Percentiles rank a stretch among this genome's conserved stretches.
Evolutionary conservation across 2,888 invertebrate species (phyloP).

Genomic region (Rhimphoctona megacephalus): DNA sequence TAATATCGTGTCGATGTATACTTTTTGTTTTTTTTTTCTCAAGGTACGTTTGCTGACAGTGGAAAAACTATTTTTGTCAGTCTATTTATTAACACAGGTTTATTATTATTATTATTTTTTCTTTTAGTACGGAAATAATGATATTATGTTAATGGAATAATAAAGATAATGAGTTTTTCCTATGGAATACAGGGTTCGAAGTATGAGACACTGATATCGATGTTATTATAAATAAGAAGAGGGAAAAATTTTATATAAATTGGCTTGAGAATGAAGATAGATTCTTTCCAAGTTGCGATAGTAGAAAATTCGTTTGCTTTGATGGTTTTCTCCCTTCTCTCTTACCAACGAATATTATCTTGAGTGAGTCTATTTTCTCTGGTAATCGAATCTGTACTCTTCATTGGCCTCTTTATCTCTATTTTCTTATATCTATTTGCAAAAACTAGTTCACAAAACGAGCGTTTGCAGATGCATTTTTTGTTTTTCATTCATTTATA

Average conservation of each 20-base stretch:
- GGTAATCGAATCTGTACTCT: constrained; percentile 17
- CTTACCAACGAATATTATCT: constrained; percentile 4
- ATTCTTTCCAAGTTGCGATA: neutral
- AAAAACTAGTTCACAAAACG: constrained; percentile 24
- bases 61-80: constrained; percentile 46
- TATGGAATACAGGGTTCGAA: constrained; percentile 64
- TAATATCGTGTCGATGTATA: constrained; percentile 15
- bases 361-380: neutral
- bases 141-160: constrained; percentile 54
- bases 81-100: constrained; percentile 60
- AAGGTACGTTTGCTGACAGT: constrained; percentile 9
- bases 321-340: constrained; percentile 17
- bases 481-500: constrained; percentile 47
- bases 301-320: constrained; percentile 5
- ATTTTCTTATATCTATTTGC: constrained; percentile 39
- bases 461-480: constrained; percentile 37
- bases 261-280: constrained; percentile 1
- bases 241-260: neutral
- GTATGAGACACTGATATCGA: constrained; percentile 38
- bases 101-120: constrained; percentile 1
- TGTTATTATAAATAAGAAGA: constrained; percentile 18
- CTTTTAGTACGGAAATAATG: constrained; percentile 37
- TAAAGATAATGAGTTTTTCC: constrained; percentile 52
- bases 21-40: constrained; percentile 8
- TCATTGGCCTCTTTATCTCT: constrained; percentile 35